Base-by-base conservation (phyloP, 2,797 vertebrate genomes). In the Schizopygopsis pylzovi region DNA sequence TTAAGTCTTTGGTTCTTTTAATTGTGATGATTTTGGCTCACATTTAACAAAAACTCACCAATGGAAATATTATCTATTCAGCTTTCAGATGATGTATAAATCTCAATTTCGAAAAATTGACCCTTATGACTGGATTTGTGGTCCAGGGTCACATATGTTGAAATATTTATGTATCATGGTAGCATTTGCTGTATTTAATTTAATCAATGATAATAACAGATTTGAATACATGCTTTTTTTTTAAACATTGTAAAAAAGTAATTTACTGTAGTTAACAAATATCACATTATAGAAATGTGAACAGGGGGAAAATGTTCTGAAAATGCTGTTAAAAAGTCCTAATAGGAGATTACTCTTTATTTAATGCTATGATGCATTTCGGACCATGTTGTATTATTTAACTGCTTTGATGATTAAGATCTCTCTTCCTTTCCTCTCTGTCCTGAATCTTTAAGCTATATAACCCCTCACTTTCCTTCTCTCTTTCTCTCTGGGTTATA, bases 401-500 rank as follows among this genome's bases (percentile, higher is more conserved):
- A 6, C 12, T 28, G 7, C 43, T 65, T 65, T 65, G 79, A 70
- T 22, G 33, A 47, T 52, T 70, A 52, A 63, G 15, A 25, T 45
- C 15, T 72, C 3, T 75, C 70, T 39, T 20, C 22, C 15, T 18
- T 83, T 7, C n/a, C 45, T 67, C 16, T 22, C 56, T 54, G 20
- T 81, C 75, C n/a, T 25, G 10, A 28, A n/a, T 68, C 59, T 77
- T 72, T 28, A 72, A 18, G 72, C 67, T 28, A 49, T 54, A 63
- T 49, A 43, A 67, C 49, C 49, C 54, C n/a, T 61, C 52, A 10
- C 22, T n/a, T 78, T 71, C 79, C 13, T 15, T 82, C 76, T 52
- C 12, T 37, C 8, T 43, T 45, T 61, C 15, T 59, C 76, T 71
- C 3, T 77, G 39, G 22, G n/a, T 88, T 80, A 80, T 79, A 79